Base-by-base conservation (phyloP, 30 jellyfish, hydroid and myxozoan genomes). In the Turritopsis dohrnii region DNA sequence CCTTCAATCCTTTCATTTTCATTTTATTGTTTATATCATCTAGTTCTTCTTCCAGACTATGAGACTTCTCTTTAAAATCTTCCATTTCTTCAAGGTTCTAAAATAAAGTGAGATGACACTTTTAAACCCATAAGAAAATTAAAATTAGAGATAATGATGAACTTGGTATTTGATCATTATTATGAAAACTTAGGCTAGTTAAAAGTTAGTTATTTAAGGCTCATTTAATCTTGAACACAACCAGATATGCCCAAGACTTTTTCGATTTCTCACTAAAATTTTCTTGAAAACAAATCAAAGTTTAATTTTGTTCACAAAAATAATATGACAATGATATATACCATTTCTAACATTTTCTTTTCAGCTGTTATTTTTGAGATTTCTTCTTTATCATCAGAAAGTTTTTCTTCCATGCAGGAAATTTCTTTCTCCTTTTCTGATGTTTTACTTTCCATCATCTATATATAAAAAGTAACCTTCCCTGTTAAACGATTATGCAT, bases 1-100 rank as follows among this genome's bases (percentile, higher is more conserved):
- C 52, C 53, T 80, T 80, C 83, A 80, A 17, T 21, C 65, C 27
- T 65, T 65, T 80, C 65, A 80, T 27, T 80, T 80, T 71, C 76
- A 53, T 16, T 52, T 80, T 31, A 53, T 53, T 28, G 52, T 80
- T 80, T 31, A 65, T 19, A 19, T 80, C 81, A 17, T 80, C 87
- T 17, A 80, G 26, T 53, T 80, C 82, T 16, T 65, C 87, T 53
- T 80, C 7, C 19, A 53, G 0, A 69, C 77, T 69, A 27, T 69
- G 16, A 69, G 16, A 27, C 19, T 19, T 16, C 8, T 69, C 30
- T 21, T 69, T 69, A n/a, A 69, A 27, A 23, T 9, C 22, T n/a
- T 69, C 77, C 28, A 69, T 69, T 69, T 69, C 77, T 69, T 16
- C 77, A 69, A n/a, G 60, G 13, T 41, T 41, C 60, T 41, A 41